These are phyloP conservation scores for Dromaius novaehollandiae DNA, from an alignment of 2,113 vertebrate genomes.

Conservation along the genomic window DNA sequence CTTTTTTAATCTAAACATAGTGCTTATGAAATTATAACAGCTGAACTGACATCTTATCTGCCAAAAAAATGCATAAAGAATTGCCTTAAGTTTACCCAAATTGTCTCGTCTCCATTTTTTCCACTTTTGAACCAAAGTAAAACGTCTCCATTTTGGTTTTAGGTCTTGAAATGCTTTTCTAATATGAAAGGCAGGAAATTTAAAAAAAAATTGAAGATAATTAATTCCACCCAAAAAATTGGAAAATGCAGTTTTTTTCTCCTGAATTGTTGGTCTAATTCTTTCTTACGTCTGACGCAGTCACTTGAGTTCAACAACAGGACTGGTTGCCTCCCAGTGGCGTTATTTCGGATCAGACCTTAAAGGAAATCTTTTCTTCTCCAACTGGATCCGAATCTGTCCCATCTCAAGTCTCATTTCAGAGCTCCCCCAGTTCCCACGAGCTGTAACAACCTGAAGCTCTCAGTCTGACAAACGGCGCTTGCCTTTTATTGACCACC, in stretches of 20 bases:
- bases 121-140: not conserved
- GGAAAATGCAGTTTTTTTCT: accelerated
- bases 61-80: not conserved
- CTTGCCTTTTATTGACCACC: not conserved
- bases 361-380: not conserved
- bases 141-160: not conserved
- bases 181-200: not conserved
- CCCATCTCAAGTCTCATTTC: not conserved
- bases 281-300: not conserved
- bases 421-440: not conserved
- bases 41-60: not conserved
- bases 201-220: not conserved
- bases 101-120: not conserved
- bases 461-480: not conserved
- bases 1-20: not conserved
- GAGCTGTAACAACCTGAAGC: not conserved
- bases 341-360: not conserved
- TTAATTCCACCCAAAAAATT: not conserved
- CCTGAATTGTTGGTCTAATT: not conserved
- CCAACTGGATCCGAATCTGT: not conserved
- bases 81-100: not conserved
- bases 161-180: not conserved
- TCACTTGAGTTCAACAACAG: not conserved
- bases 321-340: not conserved
- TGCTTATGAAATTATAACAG: not conserved